Evolutionary conservation across 2,888 invertebrate genomes (phyloP), one percentile per base, ranked within the genome.

Genomic region (Nephrocerus scutellatus): DNA sequence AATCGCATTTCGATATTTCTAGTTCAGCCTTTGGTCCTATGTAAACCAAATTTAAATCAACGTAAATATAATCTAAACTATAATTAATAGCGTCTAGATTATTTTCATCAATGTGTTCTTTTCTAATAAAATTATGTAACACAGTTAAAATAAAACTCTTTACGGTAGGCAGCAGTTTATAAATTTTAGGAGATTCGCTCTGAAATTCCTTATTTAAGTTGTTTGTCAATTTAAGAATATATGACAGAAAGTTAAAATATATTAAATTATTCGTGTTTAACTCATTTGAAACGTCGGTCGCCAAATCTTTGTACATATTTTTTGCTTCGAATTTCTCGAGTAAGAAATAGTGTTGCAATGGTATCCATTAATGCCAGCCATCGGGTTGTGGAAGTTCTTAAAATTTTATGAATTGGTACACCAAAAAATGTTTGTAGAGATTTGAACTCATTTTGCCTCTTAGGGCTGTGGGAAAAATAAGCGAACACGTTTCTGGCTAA

Each of bases 391-490:
- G 51, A 43, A 10, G 50, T 44, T 25, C 48, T 48, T 10, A 60
- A 35, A 15, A 59, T 42, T 50, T 55, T 55, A 30, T 56, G 53
- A 2, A 49, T 49, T 43, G 53, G 48, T 6, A 51, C 39, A 33
- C 54, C 31, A 12, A 49, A 48, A 43, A 55, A 55, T 14, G 32
- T 36, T 41, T 58, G 58, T 40, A 51, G 57, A 37, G 55, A 45
- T 38, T 48, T 42, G 30, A 52, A 50, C n/a, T 50, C 47, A 6
- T 30, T 36, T 22, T 45, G 36, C 37, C 56, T 39, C 49, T 60
- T 59, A 18, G 47, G 36, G 43, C 60, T 59, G 24, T 55, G 39
- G 6, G 50, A 37, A 37, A 59, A 55, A 46, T 48, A 56, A 24
- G 42, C 43, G 39, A 52, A 52, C n/a, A 56, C 42, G 25, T 49